Percentiles rank a stretch among this genome's conserved stretches.
Evolutionary conservation across 1,140 invertebrate species (phyloP).

Genomic region (Hylaeus anthracinus): DNA sequence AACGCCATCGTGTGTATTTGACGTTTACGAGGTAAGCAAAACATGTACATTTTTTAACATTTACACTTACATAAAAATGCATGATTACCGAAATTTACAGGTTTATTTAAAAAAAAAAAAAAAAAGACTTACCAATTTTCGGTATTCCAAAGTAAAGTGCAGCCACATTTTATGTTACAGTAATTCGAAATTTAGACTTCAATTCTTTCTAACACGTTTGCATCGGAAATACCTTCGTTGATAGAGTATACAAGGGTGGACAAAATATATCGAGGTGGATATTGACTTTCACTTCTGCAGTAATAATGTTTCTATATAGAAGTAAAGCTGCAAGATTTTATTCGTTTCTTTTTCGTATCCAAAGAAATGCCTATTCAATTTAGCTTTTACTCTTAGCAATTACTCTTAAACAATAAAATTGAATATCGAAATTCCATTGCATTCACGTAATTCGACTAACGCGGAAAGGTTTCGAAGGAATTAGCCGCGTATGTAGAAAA

Average conservation of each 20-base stretch:
- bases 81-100: too few relatives aligned
- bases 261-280: not conserved
- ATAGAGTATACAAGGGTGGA: not conserved
- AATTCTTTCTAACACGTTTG: not conserved
- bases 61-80: too few relatives aligned
- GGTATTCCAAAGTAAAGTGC: not conserved
- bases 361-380: too few relatives aligned
- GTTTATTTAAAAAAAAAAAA: too few relatives aligned
- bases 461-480: too few relatives aligned
- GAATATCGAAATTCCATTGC: too few relatives aligned
- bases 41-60: not conserved
- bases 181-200: not conserved
- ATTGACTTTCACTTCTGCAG: not conserved
- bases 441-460: too few relatives aligned
- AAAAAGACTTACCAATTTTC: not conserved
- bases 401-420: too few relatives aligned
- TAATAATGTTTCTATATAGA: not conserved
- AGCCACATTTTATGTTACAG: not conserved
- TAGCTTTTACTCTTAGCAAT: too few relatives aligned
- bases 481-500: too few relatives aligned
- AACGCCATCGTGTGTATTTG: constrained; percentile 50
- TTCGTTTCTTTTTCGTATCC: too few relatives aligned
- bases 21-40: constrained; percentile 58
- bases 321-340: too few relatives aligned
- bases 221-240: not conserved